Percentiles rank a stretch among this genome's conserved stretches.
These are phyloP conservation scores for Pegea sp. DNA, from an alignment of 23 tunicate species.

Conservation along the genomic window DNA sequence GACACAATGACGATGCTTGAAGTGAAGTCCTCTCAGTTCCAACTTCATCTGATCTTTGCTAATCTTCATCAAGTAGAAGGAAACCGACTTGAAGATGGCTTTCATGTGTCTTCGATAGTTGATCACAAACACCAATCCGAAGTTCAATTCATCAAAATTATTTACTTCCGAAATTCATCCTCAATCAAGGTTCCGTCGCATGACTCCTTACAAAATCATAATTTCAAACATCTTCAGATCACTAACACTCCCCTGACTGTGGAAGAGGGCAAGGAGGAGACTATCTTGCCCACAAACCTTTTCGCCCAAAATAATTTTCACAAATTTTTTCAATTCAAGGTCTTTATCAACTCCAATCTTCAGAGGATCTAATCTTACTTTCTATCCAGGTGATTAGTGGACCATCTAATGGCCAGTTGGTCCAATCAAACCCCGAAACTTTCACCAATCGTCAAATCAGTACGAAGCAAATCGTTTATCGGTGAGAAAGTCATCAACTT, in stretches of 20 bases:
- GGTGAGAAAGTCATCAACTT: background rate
- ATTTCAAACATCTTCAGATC: too few species aligned
- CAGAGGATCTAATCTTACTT: too few species aligned
- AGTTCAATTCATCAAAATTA: background rate
- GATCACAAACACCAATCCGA: background rate
- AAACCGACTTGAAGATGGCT: too few species aligned
- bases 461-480: background rate
- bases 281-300: constrained; percentile 4
- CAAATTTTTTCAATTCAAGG: constrained; percentile 11
- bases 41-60: too few species aligned
- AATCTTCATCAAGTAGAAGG: too few species aligned
- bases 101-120: too few species aligned
- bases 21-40: too few species aligned
- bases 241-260: constrained; percentile 5
- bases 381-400: too few species aligned
- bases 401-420: constrained; percentile 1
- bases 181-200: background rate
- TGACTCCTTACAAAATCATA: too few species aligned
- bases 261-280: constrained; percentile 38
- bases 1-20: too few species aligned
- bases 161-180: background rate
- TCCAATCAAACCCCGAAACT: too few species aligned
- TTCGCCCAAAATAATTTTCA: constrained; percentile 21
- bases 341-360: too few species aligned
- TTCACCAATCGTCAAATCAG: background rate